phyloP scores from a whole-genome alignment of 2,797 vertebrate species.

The Malurus leucopterus region DNA sequence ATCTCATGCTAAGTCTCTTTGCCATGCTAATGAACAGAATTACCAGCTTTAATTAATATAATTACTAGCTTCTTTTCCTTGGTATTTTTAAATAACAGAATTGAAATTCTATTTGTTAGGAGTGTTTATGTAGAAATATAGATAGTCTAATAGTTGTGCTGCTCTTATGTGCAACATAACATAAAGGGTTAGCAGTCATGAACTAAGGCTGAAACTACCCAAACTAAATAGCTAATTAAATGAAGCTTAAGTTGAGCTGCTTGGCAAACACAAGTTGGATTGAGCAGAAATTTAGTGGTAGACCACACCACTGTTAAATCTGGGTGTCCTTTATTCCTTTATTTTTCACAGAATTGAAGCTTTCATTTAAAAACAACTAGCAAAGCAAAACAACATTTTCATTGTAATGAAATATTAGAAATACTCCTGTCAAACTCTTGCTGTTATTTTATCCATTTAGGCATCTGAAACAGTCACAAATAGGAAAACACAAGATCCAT shows the following conservation, averaged over 20 bases:
- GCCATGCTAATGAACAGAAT: slow-evolving; percentile 4
- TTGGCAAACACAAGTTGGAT: not conserved
- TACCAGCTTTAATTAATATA: slow-evolving; percentile 13
- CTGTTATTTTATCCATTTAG: not conserved
- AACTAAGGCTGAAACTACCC: not conserved
- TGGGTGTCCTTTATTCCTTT: not conserved
- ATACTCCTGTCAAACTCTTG: fast-evolving
- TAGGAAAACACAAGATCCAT: not conserved
- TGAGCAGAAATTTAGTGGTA: not conserved
- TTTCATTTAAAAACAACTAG: not conserved
- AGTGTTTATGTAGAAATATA: not conserved
- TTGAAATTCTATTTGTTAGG: not conserved
- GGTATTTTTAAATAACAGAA: not conserved
- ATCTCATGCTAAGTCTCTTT: not conserved
- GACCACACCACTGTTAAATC: not conserved
- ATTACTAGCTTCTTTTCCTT: slow-evolving; percentile 5
- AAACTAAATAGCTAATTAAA: not conserved
- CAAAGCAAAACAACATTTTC: not conserved
- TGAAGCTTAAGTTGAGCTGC: not conserved
- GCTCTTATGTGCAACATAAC: not conserved
- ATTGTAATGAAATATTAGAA: not conserved
- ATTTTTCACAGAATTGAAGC: not conserved
- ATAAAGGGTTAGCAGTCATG: not conserved
- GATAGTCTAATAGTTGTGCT: not conserved
- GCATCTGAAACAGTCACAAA: not conserved